Conservation (phyloP, 1,140 invertebrate genomes). For the Bombus ignitus region DNA sequence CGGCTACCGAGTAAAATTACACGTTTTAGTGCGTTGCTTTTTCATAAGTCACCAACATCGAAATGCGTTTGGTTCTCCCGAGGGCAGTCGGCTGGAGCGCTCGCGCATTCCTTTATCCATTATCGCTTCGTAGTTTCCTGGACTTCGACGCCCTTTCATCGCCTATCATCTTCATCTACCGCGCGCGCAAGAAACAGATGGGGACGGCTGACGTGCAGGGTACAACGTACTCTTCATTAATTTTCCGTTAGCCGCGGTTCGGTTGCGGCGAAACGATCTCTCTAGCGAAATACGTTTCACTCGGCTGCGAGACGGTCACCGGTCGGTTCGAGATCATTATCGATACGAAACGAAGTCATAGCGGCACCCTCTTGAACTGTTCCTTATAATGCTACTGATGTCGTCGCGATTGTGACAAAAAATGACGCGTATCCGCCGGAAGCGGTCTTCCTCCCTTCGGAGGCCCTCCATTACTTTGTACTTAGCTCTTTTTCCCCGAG, state of each 20-base stretch:
- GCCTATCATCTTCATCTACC: constrained; percentile 34
- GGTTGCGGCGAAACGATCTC: constrained; percentile 41
- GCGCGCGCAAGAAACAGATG: constrained; percentile 40
- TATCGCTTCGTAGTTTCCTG: constrained; percentile 25
- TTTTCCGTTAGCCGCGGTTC: constrained; percentile 53
- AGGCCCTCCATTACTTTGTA: constrained; percentile 73
- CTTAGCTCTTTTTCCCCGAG: constrained; percentile 69
- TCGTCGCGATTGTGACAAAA: constrained; percentile 81
- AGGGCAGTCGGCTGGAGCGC: neutral
- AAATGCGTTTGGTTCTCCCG: neutral
- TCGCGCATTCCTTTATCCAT: constrained; percentile 8
- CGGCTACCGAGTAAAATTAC: neutral
- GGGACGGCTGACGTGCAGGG: constrained; percentile 28
- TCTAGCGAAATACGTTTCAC: constrained; percentile 42
- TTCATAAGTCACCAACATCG: neutral
- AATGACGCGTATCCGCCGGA: constrained; percentile 82
- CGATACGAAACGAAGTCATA: constrained; percentile 74
- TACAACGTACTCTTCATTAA: constrained; percentile 51
- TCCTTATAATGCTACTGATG: constrained; percentile 75
- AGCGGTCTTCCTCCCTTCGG: constrained; percentile 68
- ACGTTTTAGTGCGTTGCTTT: neutral
- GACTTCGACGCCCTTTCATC: constrained; percentile 38
- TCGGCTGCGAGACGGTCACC: constrained; percentile 60
- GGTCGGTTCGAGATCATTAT: constrained; percentile 80
- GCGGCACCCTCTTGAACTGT: constrained; percentile 53